Evolutionary conservation across 2,797 vertebrate genomes (phyloP).

Genomic region (Pteronotus mesoamericanus): DNA sequence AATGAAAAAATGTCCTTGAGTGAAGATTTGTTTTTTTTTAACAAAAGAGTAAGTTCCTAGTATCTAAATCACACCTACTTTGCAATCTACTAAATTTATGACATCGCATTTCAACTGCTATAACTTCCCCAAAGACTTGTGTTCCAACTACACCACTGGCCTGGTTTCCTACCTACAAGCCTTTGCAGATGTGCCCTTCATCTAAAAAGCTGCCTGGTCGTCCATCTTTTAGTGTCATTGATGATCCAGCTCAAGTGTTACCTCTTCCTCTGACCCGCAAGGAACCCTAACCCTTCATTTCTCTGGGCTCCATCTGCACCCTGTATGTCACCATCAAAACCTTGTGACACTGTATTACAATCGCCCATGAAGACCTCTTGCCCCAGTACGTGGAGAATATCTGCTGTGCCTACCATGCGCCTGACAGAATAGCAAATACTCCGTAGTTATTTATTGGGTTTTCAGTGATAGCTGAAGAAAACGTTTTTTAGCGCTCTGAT

Average conservation of each 20-base stretch:
- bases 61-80: background rate
- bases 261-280: background rate
- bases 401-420: background rate
- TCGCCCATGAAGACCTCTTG: background rate
- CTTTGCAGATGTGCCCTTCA: background rate
- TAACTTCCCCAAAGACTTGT: background rate
- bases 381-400: rapidly evolving
- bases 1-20: background rate
- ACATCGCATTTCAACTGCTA: background rate
- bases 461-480: too few relatives aligned
- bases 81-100: background rate
- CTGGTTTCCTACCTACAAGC: background rate
- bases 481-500: background rate
- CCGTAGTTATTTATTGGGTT: background rate
- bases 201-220: background rate
- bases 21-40: too few relatives aligned
- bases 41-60: background rate
- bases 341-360: background rate
- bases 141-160: background rate
- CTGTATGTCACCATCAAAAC: background rate
- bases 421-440: background rate
- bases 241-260: background rate
- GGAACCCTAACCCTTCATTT: background rate
- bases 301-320: background rate
- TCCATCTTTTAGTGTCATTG: background rate